phyloP scores from a whole-genome alignment of 2,888 invertebrate species.

The Brenthis ino region DNA sequence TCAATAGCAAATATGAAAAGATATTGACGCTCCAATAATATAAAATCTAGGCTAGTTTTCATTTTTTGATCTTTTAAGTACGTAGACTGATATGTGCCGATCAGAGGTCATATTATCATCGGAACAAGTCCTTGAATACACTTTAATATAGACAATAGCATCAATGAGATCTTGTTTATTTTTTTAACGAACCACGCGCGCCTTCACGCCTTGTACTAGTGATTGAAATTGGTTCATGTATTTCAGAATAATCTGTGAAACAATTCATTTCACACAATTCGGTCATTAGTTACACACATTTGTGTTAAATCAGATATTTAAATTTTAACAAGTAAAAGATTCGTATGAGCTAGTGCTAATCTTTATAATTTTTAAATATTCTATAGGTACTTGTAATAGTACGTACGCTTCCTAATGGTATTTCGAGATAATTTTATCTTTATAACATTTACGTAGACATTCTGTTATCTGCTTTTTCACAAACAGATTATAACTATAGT shows the following conservation, averaged over 20 bases:
- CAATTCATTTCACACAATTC: neutral
- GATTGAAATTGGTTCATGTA: slow-evolving; percentile 15
- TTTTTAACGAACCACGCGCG: slow-evolving; percentile 39
- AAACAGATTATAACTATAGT: slow-evolving; percentile 8
- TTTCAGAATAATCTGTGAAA: slow-evolving; percentile 6
- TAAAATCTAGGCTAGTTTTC: slow-evolving; percentile 14
- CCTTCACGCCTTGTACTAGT: slow-evolving; percentile 23
- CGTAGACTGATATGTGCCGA: slow-evolving; percentile 1
- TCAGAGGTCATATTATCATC: slow-evolving; percentile 23
- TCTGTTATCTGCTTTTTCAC: slow-evolving; percentile 12
- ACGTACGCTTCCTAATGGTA: slow-evolving; percentile 1
- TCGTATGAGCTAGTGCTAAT: too few species aligned
- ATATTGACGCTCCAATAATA: slow-evolving; percentile 2
- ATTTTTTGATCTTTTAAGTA: slow-evolving; percentile 17
- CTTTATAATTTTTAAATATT: neutral
- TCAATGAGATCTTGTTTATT: slow-evolving; percentile 45
- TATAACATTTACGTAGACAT: slow-evolving; percentile 4
- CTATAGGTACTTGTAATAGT: neutral
- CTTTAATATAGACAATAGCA: slow-evolving; percentile 43
- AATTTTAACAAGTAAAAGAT: too few species aligned
- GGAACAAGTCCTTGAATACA: slow-evolving; percentile 41
- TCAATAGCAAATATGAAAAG: neutral
- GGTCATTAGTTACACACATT: neutral
- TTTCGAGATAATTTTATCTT: slow-evolving; percentile 12
- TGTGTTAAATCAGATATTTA: neutral